Evolutionary conservation across 2,888 invertebrate species (phyloP), one percentile per base, ranked within the genome.

Genomic region (Chironomus tentans): DNA sequence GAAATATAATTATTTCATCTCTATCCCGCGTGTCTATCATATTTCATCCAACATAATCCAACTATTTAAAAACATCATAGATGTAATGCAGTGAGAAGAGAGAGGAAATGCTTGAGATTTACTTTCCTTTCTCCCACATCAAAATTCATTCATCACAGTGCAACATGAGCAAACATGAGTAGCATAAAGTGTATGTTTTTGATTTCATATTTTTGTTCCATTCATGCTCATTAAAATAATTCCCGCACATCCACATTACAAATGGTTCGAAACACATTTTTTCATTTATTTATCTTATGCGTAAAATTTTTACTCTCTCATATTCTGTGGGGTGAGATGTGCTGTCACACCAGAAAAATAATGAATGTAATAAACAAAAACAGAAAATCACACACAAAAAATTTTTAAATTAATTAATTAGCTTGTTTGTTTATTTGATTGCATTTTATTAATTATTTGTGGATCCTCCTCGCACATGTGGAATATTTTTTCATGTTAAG

Each of bases 401-500:
- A 56, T 56, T n/a, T 56, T 15, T 56, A 72, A 62, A 72, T 24
- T 61, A 61, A 72, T 72, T 72, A 72, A 72, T 72, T 72, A 72
- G 72, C 24, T 61, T 38, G 38, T 72, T 72, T 62, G 72, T 72
- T 72, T 72, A 72, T 72, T 72, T 72, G 21, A 72, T 72, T 48
- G 12, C 22, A 24, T 62, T 62, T 50, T 18, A 56, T 56, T 56
- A 38, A 38, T 38, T 38, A 38, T 38, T 38, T 18, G 56, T 56
- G 56, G 15, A n/a, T 15, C 15, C 38, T 38, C 38, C 38, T 38
- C 38, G 38, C 7, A 38, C 38, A 38, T 38, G 38, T 38, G 38
- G 38, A 38, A 38, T 38, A 10, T 10, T 38, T 38, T 38, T 38
- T 10, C 10, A 38, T 38, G 38, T 38, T 38, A 10, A 38, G 38